Conservation (phyloP, 1,140 invertebrate genomes). For the Drosophila repleta region DNA sequence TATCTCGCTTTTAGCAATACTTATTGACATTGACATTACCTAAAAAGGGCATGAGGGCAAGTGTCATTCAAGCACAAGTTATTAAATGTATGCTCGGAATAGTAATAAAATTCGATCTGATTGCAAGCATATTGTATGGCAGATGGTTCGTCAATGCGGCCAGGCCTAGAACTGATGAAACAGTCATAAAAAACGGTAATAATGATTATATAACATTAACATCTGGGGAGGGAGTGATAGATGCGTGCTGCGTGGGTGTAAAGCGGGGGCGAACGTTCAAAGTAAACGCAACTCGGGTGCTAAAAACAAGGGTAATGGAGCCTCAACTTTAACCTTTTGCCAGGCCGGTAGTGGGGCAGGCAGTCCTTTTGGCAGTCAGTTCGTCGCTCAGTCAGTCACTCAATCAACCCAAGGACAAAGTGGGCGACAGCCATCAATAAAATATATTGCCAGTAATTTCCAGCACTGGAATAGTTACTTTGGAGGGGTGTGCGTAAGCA, state of each 20-base stretch:
- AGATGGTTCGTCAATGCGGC: background rate
- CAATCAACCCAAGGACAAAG: conserved; percentile 1
- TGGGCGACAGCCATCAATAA: conserved; percentile 64
- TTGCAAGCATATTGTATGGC: conserved; percentile 11
- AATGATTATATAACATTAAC: conserved; percentile 27
- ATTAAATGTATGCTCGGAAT: conserved; percentile 25
- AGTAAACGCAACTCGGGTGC: conserved; percentile 26
- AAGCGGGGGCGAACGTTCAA: background rate
- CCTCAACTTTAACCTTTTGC: conserved; percentile 44
- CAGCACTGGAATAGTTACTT: background rate
- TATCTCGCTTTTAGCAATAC: no score
- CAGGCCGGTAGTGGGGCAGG: background rate
- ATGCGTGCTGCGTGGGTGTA: background rate
- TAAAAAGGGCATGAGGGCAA: no score
- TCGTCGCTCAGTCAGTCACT: background rate
- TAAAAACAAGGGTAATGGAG: conserved; percentile 34
- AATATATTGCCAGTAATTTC: conserved; percentile 44
- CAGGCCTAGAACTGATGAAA: conserved; percentile 34
- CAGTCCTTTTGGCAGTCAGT: background rate
- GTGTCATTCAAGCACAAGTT: conserved; percentile 17
- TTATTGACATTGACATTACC: background rate
- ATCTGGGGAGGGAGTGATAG: conserved; percentile 6
- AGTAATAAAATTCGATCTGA: conserved; percentile 29
- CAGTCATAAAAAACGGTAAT: conserved; percentile 38
- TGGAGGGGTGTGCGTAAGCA: background rate